Evolutionary conservation across 2,113 vertebrate genomes (phyloP).

Genomic region (Callospermophilus lateralis): DNA sequence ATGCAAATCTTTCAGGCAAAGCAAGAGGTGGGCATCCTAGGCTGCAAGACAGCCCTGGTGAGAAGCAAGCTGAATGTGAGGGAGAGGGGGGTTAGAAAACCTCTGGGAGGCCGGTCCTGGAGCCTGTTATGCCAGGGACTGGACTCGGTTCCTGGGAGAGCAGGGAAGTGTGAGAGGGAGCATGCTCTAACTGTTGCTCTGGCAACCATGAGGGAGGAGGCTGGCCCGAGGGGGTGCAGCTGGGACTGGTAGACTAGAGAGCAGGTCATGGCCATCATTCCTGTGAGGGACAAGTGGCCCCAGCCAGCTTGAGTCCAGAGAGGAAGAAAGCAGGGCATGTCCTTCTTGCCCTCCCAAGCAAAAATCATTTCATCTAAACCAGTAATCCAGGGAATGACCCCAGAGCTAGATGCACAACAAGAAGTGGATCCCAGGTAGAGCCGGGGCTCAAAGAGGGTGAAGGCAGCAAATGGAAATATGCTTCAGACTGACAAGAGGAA

Average conservation of each 20-base stretch:
- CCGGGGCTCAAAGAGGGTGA: background rate
- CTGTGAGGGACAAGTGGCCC: background rate
- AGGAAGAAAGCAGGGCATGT: background rate
- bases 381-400: background rate
- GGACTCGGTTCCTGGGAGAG: background rate
- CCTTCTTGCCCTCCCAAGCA: background rate
- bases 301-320: background rate
- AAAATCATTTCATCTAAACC: conserved; percentile 4
- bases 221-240: background rate
- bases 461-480: background rate
- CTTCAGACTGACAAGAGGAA: background rate
- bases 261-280: background rate
- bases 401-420: background rate
- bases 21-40: background rate
- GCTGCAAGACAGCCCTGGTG: background rate
- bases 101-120: background rate
- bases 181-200: conserved; percentile 11
- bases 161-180: background rate
- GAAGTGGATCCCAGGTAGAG: background rate
- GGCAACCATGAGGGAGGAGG: background rate
- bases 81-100: background rate
- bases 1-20: background rate
- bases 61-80: conserved; percentile 3
- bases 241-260: background rate
- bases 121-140: background rate